Conservation (phyloP, 1,140 invertebrate genomes). For the Drosophila nigrodunni region DNA sequence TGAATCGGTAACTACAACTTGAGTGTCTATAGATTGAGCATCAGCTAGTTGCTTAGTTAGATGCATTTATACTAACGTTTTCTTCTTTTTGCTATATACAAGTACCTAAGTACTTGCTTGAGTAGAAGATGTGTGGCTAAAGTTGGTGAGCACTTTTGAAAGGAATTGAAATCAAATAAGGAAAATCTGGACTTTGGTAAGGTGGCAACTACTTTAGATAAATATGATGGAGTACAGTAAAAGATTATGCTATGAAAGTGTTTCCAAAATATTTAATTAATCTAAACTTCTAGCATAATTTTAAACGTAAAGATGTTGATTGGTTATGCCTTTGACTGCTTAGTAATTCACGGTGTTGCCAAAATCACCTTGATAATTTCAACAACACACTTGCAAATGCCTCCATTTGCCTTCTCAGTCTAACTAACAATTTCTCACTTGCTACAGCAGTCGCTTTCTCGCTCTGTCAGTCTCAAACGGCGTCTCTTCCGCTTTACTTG, state of each 20-base stretch:
- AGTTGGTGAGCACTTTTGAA: not conserved
- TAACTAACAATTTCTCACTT: not conserved
- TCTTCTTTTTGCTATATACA: not conserved
- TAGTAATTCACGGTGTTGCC: conserved; percentile 8
- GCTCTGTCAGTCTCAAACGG: not conserved
- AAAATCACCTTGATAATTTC: conserved; percentile 42
- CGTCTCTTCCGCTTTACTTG: conserved; percentile 28
- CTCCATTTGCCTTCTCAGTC: not conserved
- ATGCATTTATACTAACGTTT: not conserved
- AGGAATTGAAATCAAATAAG: not conserved
- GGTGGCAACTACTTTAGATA: too few relatives aligned
- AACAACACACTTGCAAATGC: not conserved
- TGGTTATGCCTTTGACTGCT: too few relatives aligned
- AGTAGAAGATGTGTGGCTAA: not conserved
- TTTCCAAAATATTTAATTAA: too few relatives aligned
- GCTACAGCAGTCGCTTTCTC: not conserved
- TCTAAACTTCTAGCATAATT: too few relatives aligned
- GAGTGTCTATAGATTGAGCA: conserved; percentile 56
- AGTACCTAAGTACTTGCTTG: not conserved
- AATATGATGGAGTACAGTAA: too few relatives aligned
- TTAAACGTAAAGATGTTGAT: too few relatives aligned
- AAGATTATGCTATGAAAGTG: too few relatives aligned
- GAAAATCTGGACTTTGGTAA: not conserved
- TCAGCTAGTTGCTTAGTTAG: conserved; percentile 48
- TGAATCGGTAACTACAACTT: conserved; percentile 80